Base-by-base conservation (phyloP, 30 jellyfish, hydroid and myxozoan species). In the Phacellophora camtschatica region DNA sequence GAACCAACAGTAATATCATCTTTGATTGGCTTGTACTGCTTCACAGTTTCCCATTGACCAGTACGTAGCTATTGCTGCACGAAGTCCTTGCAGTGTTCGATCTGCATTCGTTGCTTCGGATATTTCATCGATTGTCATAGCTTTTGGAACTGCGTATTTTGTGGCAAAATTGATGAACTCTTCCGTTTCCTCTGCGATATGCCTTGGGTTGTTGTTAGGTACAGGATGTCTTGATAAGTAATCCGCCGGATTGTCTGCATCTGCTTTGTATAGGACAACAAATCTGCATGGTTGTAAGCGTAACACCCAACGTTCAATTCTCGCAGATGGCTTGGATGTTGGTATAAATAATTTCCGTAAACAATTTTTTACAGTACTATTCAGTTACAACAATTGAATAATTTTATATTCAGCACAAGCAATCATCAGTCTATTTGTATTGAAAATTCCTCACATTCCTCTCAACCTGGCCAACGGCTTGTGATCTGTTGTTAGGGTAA, bases 231-330 rank as follows among this genome's bases (percentile, higher is more conserved):
- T 30, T 34, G 74, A 32, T 33, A 75, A 33, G 50, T 16, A 80
- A 39, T 80, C 91, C 9, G 91, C 66, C 15, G 64, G 77, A 46
- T 80, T 63, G 24, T 66, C 25, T 11, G 27, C 70, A 12, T 85
- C 76, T 2, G 66, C 33, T 34, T 41, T 66, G 84, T 63, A 80
- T 9, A 19, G 32, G 30, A 80, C 55, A 29, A 19, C 25, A 22
- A 42, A 62, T 6, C 65, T 30, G 33, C 65, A 61, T 13, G 67
- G 73, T 32, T 73, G 87, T 27, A 73, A 53, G 16, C 87, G 35
- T 51, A 73, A 28, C 25, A 37, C 56, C 75, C 74, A 56, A 5
- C 87, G 9, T 55, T 73, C 76, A 4, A 73, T 50, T 31, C 87
- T 53, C 20, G 75, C 74, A 16, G 74, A 56, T 51, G 63, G 51